These are phyloP conservation scores for Zonitis immaculata DNA, from an alignment of 2,888 invertebrate genomes.

Conservation along the genomic window DNA sequence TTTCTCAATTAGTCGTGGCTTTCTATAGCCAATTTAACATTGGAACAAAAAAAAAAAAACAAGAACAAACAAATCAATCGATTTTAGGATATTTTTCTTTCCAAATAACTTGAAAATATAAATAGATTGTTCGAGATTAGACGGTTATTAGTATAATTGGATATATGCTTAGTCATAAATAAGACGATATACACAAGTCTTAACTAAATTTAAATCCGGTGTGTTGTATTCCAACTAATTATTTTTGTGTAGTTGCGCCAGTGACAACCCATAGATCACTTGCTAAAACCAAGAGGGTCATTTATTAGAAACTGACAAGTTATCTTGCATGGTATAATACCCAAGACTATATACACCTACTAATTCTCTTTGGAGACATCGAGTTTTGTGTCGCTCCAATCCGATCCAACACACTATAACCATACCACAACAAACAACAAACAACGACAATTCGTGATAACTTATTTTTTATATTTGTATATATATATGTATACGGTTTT, in stretches of 20 bases:
- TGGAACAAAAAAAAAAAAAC: too few species aligned
- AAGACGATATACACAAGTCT: slow-evolving; percentile 1
- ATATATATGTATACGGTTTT: neutral
- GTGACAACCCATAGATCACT: slow-evolving; percentile 23
- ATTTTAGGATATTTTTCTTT: neutral
- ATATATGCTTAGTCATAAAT: slow-evolving; percentile 8
- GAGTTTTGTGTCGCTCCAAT: neutral
- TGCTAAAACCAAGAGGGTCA: slow-evolving; percentile 19
- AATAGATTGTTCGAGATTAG: neutral
- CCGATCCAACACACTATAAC: too few species aligned
- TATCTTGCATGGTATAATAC: slow-evolving; percentile 21
- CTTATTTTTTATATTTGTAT: neutral
- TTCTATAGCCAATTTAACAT: slow-evolving; percentile 12
- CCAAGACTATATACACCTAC: slow-evolving; percentile 21
- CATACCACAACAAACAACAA: too few species aligned
- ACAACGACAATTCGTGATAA: slow-evolving; percentile 1
- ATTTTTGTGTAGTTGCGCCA: slow-evolving; percentile 19
- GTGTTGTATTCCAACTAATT: slow-evolving; percentile 17
- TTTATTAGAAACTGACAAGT: slow-evolving; percentile 19
- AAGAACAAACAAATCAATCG: neutral
- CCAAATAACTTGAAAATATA: neutral
- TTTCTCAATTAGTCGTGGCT: slow-evolving; percentile 44
- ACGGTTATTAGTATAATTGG: neutral
- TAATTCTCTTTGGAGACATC: slow-evolving; percentile 12
- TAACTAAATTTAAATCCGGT: slow-evolving; percentile 19